Base-by-base conservation (phyloP, 1,140 invertebrate genomes). In the Drosophila suzukii region DNA sequence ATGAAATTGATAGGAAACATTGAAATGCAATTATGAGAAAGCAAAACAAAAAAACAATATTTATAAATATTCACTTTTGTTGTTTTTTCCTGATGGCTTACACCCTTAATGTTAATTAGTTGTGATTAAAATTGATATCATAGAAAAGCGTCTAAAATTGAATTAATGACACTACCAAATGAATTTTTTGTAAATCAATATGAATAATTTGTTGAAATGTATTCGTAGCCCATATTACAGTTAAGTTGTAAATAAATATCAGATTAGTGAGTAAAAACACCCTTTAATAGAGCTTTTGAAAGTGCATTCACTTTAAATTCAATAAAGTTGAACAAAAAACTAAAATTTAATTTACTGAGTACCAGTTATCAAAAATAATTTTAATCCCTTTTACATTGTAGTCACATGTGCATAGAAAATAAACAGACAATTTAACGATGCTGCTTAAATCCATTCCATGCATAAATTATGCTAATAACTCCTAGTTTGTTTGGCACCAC, bases 61-160 rank as follows among this genome's bases (percentile, higher is more conserved):
- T 55, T 50, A 51, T 68, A 27, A 7, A 8, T n/a, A 76, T 68
- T 68, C 46, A 57, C 44, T 55, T 39, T 47, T 65, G 44, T 50
- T 39, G 44, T 56, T 63, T 72, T 66, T 24, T 39, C 4, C 17
- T 44, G 20, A 20, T 43, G n/a, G 39, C 39, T 50, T 56, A 66
- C n/a, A 58, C 38, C 43, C 38, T 15, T 51, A 65, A 72, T 75
- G 65, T 53, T 71, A 67, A 85, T 85, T 78, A 66, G 30, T 34
- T 43, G 10, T 73, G 58, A 84, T 81, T 81, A 62, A 85, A 74
- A 59, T 70, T 47, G 15, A 74, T 77, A 53, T 36, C 57, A 63
- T 65, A 53, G 55, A 75, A 78, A 54, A 44, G 41, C 17, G 38
- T 41, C 13, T 43, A 24, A 15, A 62, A 43, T 65, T 50, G 72